Evolutionary conservation across 1,140 invertebrate genomes (phyloP), one percentile per base, ranked within the genome.

Genomic region (Bombus balteatus): DNA sequence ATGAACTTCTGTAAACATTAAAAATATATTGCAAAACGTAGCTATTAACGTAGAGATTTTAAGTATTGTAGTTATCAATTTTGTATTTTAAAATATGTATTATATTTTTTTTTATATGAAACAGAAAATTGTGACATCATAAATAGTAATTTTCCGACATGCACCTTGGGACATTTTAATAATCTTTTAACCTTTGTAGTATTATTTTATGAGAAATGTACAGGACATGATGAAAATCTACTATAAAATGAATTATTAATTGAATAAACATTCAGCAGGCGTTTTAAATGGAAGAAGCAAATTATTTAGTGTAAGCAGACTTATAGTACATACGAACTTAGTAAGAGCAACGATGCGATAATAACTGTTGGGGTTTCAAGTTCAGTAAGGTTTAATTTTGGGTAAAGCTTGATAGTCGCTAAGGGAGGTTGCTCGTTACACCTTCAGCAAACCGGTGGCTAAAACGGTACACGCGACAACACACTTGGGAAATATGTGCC

Each of bases 401-500:
- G 90, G 86, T 89, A 92, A 91, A 87, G 86, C 87, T 86, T 89
- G 89, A 92, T 90, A 90, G 91, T 73, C 89, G 90, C 91, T 70
- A 34, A 78, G 91, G 92, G 91, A 92, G 82, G 82, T 70, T 86
- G 85, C 85, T 92, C 79, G 81, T 90, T 90, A 90, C 79, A 89
- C 65, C 86, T 89, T 79, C 81, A 80, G 80, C 85, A 89, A 92
- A 91, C 90, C 88, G 87, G 74, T 74, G 78, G 86, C 85, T 82
- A 88, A 87, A 87, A 87, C 76, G 85, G 88, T 90, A 78, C 82
- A 83, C 75, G 83, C 83, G 89, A 92, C 91, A 92, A 92, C 89
- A 92, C 92, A 73, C 90, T 86, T 89, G 92, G 92, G 91, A 92
- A 92, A 92, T 92, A 91, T 85, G 71, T 85, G 85, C 72, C 78